Conservation (phyloP, 2,113 vertebrate species). For the Eclectus roratus region DNA sequence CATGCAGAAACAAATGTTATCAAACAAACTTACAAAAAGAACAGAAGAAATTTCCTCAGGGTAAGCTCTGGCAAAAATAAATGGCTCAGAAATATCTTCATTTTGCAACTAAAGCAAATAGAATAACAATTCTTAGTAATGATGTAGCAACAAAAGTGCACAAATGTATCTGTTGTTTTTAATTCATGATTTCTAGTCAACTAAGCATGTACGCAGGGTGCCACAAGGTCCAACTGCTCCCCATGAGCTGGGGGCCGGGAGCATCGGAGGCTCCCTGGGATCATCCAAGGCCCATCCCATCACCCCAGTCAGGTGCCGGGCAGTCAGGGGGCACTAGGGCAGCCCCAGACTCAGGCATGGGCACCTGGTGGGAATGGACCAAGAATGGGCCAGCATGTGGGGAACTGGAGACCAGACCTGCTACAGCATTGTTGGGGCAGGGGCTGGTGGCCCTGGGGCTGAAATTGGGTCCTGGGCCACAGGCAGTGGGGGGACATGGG, state of each 20-base stretch:
- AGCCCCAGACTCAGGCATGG: not conserved
- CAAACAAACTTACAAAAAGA: not conserved
- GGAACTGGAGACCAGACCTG: not conserved
- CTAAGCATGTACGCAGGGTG: not conserved
- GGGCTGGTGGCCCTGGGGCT: not conserved
- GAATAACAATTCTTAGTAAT: not conserved
- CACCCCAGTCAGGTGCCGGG: fast-evolving
- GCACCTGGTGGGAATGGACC: not conserved
- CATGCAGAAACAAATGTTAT: not conserved
- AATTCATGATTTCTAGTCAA: not conserved
- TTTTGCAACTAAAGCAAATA: not conserved
- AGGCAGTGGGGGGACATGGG: fast-evolving
- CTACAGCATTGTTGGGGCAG: not conserved
- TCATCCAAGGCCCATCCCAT: not conserved
- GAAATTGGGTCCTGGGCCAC: not conserved
- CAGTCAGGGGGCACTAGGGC: not conserved
- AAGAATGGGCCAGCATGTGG: fast-evolving
- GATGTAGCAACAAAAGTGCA: not conserved
- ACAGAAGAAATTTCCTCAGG: not conserved
- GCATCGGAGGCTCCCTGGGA: fast-evolving
- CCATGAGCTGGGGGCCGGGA: fast-evolving
- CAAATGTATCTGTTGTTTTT: not conserved
- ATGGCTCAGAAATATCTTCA: not conserved
- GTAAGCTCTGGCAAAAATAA: not conserved
- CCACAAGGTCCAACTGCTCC: not conserved